These are phyloP conservation scores for Syrista parreyssii DNA, from an alignment of 2,888 invertebrate genomes.

Conservation along the genomic window DNA sequence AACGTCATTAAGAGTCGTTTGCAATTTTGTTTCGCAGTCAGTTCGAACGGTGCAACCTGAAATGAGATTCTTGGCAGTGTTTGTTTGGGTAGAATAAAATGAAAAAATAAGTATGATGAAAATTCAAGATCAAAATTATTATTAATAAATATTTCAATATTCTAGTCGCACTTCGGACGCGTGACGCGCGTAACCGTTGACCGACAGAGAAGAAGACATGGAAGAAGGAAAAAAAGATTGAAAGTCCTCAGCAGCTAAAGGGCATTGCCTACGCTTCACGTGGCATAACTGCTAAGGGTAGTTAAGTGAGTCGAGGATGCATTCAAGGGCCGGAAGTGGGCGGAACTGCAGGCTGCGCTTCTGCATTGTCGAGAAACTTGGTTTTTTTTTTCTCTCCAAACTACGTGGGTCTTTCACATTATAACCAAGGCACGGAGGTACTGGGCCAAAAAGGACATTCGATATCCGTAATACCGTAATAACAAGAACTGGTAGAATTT, in stretches of 20 bases:
- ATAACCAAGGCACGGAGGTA: conserved; percentile 33
- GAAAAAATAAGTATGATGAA: neutral
- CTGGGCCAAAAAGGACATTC: conserved; percentile 62
- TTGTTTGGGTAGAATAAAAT: neutral
- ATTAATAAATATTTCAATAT: neutral
- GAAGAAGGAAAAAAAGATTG: conserved; percentile 21
- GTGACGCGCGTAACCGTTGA: neutral
- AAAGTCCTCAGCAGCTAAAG: conserved; percentile 47
- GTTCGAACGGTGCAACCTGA: neutral
- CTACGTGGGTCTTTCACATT: conserved; percentile 40
- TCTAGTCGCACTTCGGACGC: neutral
- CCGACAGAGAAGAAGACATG: conserved; percentile 13
- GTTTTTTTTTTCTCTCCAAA: conserved; percentile 42
- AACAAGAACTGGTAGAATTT: conserved; percentile 41
- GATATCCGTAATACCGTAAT: conserved; percentile 65
- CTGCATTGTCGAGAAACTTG: conserved; percentile 55
- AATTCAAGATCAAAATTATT: neutral
- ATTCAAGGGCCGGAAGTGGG: conserved; percentile 65
- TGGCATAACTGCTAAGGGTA: conserved; percentile 61
- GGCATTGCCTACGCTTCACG: conserved; percentile 56
- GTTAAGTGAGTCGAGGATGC: conserved; percentile 62
- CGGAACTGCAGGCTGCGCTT: conserved; percentile 63
- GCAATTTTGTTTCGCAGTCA: conserved; percentile 44
- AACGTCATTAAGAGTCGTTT: conserved; percentile 41
- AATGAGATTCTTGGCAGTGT: neutral